These are phyloP conservation scores for Bombus huntii DNA, from an alignment of 1,140 invertebrate species.

Conservation along the genomic window DNA sequence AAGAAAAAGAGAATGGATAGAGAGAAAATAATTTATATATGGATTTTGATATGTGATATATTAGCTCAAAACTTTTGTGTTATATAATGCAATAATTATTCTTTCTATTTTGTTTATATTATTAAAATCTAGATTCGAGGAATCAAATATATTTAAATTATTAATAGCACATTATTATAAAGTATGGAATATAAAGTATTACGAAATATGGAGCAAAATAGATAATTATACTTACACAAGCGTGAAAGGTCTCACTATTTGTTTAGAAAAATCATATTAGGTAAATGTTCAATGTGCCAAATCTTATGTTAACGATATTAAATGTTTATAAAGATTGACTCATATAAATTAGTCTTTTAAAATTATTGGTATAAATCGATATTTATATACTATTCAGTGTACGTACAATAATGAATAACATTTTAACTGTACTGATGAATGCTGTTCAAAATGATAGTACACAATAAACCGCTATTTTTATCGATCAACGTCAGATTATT, in stretches of 20 bases:
- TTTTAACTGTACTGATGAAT: slow-evolving; percentile 62
- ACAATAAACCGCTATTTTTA: slow-evolving; percentile 67
- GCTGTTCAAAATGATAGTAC: slow-evolving; percentile 31
- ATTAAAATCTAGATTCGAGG: slow-evolving; percentile 17
- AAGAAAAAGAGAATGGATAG: not conserved
- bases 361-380: slow-evolving; percentile 62
- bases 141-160: slow-evolving; percentile 9
- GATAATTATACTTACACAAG: slow-evolving; percentile 63
- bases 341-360: slow-evolving; percentile 52
- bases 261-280: slow-evolving; percentile 64
- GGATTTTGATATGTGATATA: not conserved
- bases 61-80: not conserved
- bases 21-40: not conserved
- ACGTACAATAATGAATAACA: slow-evolving; percentile 65
- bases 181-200: slow-evolving; percentile 1
- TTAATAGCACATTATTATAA: slow-evolving; percentile 26
- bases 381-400: slow-evolving; percentile 75
- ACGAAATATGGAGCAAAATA: slow-evolving; percentile 37
- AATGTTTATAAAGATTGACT: slow-evolving; percentile 74
- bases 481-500: slow-evolving; percentile 46
- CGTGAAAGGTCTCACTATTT: slow-evolving; percentile 70
- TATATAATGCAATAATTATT: not conserved
- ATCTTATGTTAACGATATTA: slow-evolving; percentile 80
- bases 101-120: not conserved
- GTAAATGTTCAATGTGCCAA: slow-evolving; percentile 81